These are phyloP conservation scores for Hylaea fasciaria DNA, from an alignment of 2,888 invertebrate species.

Conservation along the genomic window DNA sequence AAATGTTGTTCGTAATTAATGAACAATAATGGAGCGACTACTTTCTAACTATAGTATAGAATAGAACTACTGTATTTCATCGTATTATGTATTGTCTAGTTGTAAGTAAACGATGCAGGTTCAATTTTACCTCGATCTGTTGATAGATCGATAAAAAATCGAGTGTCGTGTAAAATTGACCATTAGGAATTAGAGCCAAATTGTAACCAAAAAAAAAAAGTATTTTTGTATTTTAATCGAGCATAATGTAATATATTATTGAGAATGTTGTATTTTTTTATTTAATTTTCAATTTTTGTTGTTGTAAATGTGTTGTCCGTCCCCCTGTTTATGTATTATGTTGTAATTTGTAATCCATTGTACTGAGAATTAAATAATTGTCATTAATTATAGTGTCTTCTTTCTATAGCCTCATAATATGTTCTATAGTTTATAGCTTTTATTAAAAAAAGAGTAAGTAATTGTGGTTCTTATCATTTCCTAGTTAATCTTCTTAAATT, in stretches of 20 bases:
- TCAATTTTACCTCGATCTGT: slow-evolving; percentile 29
- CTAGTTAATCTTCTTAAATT: no score
- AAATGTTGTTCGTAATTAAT: no score
- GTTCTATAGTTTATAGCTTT: background rate
- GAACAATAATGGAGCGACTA: no score
- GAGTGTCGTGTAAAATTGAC: slow-evolving; percentile 43
- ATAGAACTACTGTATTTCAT: no score
- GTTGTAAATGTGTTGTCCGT: slow-evolving; percentile 68
- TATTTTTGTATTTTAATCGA: slow-evolving; percentile 62
- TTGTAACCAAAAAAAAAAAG: slow-evolving; percentile 66
- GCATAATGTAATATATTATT: slow-evolving; percentile 40
- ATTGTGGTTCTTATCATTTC: no score
- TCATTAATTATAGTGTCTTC: slow-evolving; percentile 31
- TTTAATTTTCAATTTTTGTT: slow-evolving; percentile 43
- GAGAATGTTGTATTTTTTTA: slow-evolving; percentile 42
- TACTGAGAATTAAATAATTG: slow-evolving; percentile 56
- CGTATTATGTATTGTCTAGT: no score
- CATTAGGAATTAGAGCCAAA: slow-evolving; percentile 58
- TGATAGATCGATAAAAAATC: slow-evolving; percentile 18
- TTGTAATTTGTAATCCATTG: slow-evolving; percentile 64
- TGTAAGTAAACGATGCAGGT: slow-evolving; percentile 19
- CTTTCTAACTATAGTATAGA: background rate
- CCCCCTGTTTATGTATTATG: slow-evolving; percentile 58
- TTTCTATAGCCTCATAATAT: background rate
- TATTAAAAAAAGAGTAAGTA: no score